Evolutionary conservation across 2,888 invertebrate species (phyloP).

Genomic region (Phortica magna): DNA sequence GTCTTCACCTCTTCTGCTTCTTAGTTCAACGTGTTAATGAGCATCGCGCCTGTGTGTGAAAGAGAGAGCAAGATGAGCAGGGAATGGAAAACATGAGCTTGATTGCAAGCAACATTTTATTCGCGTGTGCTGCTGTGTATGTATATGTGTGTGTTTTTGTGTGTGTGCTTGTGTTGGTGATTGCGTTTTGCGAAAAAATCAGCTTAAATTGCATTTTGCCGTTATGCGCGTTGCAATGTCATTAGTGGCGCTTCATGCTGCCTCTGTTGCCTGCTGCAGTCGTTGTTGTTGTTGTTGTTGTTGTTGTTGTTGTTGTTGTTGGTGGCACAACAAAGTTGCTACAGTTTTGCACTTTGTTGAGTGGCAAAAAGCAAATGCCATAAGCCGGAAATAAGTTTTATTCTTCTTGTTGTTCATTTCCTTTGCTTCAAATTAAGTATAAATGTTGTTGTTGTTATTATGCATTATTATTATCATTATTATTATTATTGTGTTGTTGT

Average conservation of each 20-base stretch:
- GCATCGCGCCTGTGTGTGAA: not conserved
- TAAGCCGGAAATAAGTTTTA: not conserved
- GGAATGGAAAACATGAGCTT: no score
- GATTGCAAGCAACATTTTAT: no score
- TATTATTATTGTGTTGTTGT: slow-evolving; percentile 46
- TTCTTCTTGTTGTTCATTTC: not conserved
- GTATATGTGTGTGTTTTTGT: not conserved
- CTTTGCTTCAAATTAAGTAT: not conserved
- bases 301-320: not conserved
- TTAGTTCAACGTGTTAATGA: not conserved
- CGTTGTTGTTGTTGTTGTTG: slow-evolving; percentile 18
- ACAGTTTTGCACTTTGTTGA: not conserved
- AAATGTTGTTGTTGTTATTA: slow-evolving; percentile 12
- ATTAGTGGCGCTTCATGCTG: slow-evolving; percentile 20
- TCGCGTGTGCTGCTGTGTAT: not conserved
- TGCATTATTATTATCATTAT: slow-evolving; percentile 9
- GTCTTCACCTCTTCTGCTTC: not conserved
- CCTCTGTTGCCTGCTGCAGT: not conserved
- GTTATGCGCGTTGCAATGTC: slow-evolving; percentile 6
- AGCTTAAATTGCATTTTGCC: slow-evolving; percentile 30
- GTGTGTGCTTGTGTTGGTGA: not conserved
- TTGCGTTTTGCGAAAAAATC: slow-evolving; percentile 12
- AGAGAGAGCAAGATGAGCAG: no score
- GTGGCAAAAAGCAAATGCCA: not conserved
- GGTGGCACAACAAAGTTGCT: no score